Conservation (phyloP, 1,140 invertebrate genomes). For the Trichogramma pretiosum region DNA sequence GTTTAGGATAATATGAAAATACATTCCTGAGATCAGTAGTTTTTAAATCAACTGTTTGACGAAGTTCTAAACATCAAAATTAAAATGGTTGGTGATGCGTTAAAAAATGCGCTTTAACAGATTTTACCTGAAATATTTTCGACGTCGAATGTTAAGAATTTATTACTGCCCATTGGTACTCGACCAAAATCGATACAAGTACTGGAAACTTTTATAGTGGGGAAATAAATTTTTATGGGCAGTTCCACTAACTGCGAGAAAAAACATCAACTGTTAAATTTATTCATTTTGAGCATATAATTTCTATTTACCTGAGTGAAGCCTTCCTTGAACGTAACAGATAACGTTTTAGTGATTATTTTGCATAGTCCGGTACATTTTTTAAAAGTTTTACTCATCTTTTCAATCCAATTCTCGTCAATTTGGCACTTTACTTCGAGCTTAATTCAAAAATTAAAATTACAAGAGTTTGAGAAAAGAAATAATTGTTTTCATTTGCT, state of each 20-base stretch:
- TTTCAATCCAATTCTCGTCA: conserved; percentile 4
- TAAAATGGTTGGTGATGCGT: background rate
- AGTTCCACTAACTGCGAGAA: conserved; percentile 19
- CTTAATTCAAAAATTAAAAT: conserved; percentile 8
- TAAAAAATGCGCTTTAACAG: background rate
- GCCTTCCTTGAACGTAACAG: conserved; percentile 13
- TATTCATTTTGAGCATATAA: conserved; percentile 1
- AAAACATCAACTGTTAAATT: too few relatives aligned
- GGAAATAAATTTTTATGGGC: conserved; percentile 19
- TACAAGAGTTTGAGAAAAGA: background rate
- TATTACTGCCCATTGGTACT: conserved; percentile 15
- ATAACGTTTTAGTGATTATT: conserved; percentile 3
- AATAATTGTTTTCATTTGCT: too few relatives aligned
- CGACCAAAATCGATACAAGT: conserved; percentile 19
- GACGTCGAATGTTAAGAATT: conserved; percentile 13
- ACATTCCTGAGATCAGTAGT: too few relatives aligned
- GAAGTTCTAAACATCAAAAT: too few relatives aligned
- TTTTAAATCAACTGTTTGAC: too few relatives aligned
- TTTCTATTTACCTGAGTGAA: conserved; percentile 11
- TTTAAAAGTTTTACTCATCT: background rate
- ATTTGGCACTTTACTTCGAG: conserved; percentile 3
- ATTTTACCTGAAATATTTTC: conserved; percentile 21
- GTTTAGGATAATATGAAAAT: too few relatives aligned
- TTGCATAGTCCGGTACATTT: too few relatives aligned
- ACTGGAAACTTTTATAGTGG: conserved; percentile 17